Base-by-base conservation (phyloP, 2,888 invertebrate species). In the Nemapogon koenigi region DNA sequence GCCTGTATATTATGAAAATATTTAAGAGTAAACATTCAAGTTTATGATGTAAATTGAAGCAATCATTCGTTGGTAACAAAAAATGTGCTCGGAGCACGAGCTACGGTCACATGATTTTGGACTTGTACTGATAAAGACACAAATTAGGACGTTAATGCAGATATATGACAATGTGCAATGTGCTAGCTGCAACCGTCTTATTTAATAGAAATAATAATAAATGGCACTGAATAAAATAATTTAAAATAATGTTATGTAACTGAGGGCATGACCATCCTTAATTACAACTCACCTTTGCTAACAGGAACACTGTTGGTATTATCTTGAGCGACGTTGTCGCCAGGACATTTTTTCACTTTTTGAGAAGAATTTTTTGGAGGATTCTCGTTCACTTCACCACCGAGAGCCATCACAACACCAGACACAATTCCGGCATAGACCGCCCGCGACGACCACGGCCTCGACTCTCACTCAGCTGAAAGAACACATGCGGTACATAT, bases 391-490 rank as follows among this genome's bases (percentile, higher is more conserved):
- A 80, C 79, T 75, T 79, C 79, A 80, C 79, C 71, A 65, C 76
- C 79, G 60, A 79, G 78, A 72, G 79, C 79, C 79, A 80, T 80
- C 76, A 80, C 80, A 80, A 79, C 71, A 79, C 75, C 71, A 73
- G 41, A 64, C 69, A 71, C 68, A 68, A 72, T 69, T 71, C 69
- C 66, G 59, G 62, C 61, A 69, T 59, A 26, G 18, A 15, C 35
- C 39, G 26, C 32, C 33, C 40, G 31, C 62, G 65, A 70, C 66
- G 67, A 36, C 16, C 40, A 37, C 37, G 62, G 64, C 73, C 73
- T 75, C 72, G 68, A 67, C 69, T 59, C 57, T 61, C 65, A 62
- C 73, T 71, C 78, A 75, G 78, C 78, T 79, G 48, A 43, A 43
- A 67, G 60, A 68, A 67, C 66, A 78, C 79, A 79, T 78, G 79